Evolutionary conservation across 2,888 invertebrate species (phyloP).

Genomic region (Asteroscopus sphinx): DNA sequence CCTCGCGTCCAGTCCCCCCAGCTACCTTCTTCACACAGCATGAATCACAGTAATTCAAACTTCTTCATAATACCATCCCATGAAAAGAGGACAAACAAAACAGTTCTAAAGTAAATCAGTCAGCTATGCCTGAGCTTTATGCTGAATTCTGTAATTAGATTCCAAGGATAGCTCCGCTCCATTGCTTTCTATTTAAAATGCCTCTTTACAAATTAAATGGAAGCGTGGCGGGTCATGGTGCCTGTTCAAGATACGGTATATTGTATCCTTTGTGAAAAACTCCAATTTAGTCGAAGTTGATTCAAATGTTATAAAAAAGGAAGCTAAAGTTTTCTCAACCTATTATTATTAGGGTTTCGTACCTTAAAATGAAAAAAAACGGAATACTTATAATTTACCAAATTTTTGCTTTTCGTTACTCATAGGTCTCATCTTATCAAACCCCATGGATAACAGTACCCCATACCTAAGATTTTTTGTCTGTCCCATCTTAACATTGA

Average conservation of each 20-base stretch:
- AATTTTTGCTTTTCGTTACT: too few species aligned
- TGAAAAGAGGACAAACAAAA: slow-evolving; percentile 1
- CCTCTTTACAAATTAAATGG: slow-evolving; percentile 17
- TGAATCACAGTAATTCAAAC: too few species aligned
- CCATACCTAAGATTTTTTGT: too few species aligned
- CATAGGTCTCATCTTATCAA: too few species aligned
- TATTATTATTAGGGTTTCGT: too few species aligned
- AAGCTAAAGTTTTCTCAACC: not conserved
- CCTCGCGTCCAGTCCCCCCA: too few species aligned
- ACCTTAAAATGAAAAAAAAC: too few species aligned
- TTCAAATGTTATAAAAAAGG: slow-evolving; percentile 1
- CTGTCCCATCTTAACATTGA: too few species aligned
- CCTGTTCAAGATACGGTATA: not conserved
- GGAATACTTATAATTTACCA: too few species aligned
- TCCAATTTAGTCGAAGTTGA: not conserved
- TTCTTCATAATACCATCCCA: not conserved
- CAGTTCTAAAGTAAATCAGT: not conserved
- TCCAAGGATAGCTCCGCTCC: not conserved
- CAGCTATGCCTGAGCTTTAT: slow-evolving; percentile 4
- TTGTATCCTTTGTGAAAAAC: not conserved
- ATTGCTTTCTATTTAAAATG: slow-evolving; percentile 23
- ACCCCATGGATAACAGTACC: too few species aligned
- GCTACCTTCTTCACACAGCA: too few species aligned
- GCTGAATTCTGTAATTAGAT: slow-evolving; percentile 19
- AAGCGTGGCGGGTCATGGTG: not conserved